These are phyloP conservation scores for Charanyca ferruginea DNA, from an alignment of 2,888 invertebrate genomes.

Conservation along the genomic window DNA sequence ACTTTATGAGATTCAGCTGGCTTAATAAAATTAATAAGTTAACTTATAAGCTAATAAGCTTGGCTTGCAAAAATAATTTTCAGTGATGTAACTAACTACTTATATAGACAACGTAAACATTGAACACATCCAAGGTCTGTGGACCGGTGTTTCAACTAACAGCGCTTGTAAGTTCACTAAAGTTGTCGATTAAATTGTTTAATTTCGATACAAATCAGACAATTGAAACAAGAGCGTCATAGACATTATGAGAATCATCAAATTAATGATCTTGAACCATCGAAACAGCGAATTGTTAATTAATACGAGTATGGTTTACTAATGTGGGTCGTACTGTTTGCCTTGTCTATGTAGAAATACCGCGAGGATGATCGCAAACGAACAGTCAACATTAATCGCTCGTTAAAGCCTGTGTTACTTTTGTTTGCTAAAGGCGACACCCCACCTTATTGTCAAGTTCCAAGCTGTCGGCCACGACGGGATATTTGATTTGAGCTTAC, in stretches of 20 bases:
- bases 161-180: too few species aligned
- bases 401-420: constrained; percentile 6
- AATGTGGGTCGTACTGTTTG: constrained; percentile 18
- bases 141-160: too few species aligned
- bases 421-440: constrained; percentile 36
- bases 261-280: neutral
- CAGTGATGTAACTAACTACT: too few species aligned
- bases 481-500: neutral
- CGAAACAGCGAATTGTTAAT: neutral
- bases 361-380: neutral
- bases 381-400: constrained; percentile 19
- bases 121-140: too few species aligned
- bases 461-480: neutral
- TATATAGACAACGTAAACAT: too few species aligned
- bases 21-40: too few species aligned
- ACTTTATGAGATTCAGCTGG: too few species aligned
- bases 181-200: too few species aligned
- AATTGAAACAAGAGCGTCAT: neutral
- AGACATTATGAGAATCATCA: neutral
- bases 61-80: too few species aligned
- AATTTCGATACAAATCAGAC: neutral
- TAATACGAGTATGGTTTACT: neutral
- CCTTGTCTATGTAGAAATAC: constrained; percentile 14
- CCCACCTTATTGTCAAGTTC: constrained; percentile 1
- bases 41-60: too few species aligned